A percentile compares a stretch with the other conserved stretches of the same genome.
Evolutionary conservation across 2,113 vertebrate genomes (phyloP).

Genomic region (Protobothrops flavoviridis): DNA sequence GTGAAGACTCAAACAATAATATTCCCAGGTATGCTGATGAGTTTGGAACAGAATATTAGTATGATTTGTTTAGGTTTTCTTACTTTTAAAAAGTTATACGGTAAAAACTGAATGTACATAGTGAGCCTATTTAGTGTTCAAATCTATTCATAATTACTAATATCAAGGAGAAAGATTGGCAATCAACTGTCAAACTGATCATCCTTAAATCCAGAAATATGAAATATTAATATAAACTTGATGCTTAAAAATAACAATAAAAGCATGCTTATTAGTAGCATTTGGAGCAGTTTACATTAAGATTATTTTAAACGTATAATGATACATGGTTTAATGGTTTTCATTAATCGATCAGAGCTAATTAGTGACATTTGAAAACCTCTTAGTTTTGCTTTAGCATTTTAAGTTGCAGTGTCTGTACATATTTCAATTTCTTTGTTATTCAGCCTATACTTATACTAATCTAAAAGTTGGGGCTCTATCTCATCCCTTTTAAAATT

Average conservation of each 20-base stretch:
- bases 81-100: not conserved
- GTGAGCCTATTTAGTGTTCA: not conserved
- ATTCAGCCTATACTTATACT: not conserved
- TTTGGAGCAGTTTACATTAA: not conserved
- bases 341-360: not conserved
- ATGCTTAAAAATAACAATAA: not conserved
- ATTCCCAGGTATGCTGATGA: constrained; percentile 80
- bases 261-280: not conserved
- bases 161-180: not conserved
- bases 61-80: not conserved
- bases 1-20: constrained; percentile 91
- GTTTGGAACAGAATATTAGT: constrained; percentile 25
- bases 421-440: not conserved
- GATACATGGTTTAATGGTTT: not conserved
- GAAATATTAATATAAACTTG: not conserved
- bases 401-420: not conserved
- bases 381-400: not conserved
- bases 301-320: not conserved
- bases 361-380: not conserved
- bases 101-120: not conserved
- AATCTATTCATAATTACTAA: not conserved
- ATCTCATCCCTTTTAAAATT: not conserved
- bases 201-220: not conserved
- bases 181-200: not conserved
- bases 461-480: not conserved